phyloP scores from a whole-genome alignment of 1,140 invertebrate species.

The Bombus polaris region DNA sequence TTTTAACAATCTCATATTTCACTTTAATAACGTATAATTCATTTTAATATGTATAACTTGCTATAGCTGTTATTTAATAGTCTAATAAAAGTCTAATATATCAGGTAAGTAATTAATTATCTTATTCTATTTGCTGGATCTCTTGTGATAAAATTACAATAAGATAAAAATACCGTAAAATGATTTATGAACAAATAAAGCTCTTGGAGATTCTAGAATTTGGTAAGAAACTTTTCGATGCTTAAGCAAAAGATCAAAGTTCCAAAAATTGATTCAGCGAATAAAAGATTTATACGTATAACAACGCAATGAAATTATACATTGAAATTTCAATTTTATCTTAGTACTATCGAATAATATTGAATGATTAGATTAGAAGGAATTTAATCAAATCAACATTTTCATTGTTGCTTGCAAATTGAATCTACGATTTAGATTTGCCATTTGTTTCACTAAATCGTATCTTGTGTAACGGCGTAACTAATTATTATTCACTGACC shows the following conservation, averaged over 20 bases:
- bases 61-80: neutral
- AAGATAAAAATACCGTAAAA: no score
- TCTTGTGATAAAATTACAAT: neutral
- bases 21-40: neutral
- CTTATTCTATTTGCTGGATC: neutral
- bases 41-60: neutral
- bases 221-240: no score
- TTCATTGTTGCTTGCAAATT: neutral
- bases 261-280: no score
- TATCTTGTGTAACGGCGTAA: neutral
- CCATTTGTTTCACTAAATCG: neutral
- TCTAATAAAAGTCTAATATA: neutral
- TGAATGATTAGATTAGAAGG: no score
- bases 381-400: neutral
- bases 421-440: neutral
- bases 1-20: neutral
- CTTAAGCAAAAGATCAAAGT: no score
- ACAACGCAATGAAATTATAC: no score
- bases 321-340: no score
- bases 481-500: conserved; percentile 6
- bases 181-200: no score
- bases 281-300: no score
- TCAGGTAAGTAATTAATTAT: neutral
- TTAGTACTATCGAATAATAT: no score
- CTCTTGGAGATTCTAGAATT: no score